Percentiles rank a stretch among this genome's conserved stretches.
Conservation (phyloP, 2,113 vertebrate genomes). For the Empidonax traillii region DNA sequence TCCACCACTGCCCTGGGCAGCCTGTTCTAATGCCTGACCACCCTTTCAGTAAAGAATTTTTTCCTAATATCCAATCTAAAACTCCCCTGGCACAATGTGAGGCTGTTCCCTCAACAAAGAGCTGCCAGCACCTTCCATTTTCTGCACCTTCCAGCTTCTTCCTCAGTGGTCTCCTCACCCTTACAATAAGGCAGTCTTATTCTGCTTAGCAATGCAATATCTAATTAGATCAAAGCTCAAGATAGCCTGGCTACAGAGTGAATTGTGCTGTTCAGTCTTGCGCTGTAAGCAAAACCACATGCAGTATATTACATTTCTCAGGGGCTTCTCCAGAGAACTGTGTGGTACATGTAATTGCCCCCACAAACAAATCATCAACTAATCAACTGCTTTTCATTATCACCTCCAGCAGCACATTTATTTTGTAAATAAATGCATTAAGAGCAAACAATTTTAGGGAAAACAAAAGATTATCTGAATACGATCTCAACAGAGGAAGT, state of each 20-base stretch:
- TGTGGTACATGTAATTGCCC: slow-evolving; percentile 57
- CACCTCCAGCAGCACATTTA: slow-evolving; percentile 54
- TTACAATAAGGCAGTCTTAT: not conserved
- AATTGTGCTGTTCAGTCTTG: slow-evolving; percentile 14
- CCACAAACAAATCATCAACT: slow-evolving; percentile 65
- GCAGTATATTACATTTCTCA: slow-evolving; percentile 43
- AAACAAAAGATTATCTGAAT: slow-evolving; percentile 64
- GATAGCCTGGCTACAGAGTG: not conserved
- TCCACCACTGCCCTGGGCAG: not conserved
- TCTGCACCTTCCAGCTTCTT: not conserved
- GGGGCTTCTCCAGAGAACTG: slow-evolving; percentile 27
- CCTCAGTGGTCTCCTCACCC: not conserved
- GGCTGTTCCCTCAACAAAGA: not conserved
- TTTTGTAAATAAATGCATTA: slow-evolving; percentile 68
- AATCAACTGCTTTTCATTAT: slow-evolving; percentile 69
- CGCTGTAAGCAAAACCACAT: slow-evolving; percentile 30
- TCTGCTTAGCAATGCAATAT: slow-evolving; percentile 4
- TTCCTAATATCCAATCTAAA: not conserved
- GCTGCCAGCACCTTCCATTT: not conserved
- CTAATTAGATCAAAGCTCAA: slow-evolving; percentile 44
- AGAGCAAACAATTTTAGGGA: slow-evolving; percentile 48
- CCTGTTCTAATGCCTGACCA: not conserved
- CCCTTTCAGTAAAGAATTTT: not conserved
- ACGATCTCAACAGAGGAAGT: not conserved
- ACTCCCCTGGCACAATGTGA: not conserved